These are phyloP conservation scores for Patella pellucida DNA, from an alignment of 2,888 invertebrate genomes.

Conservation along the genomic window DNA sequence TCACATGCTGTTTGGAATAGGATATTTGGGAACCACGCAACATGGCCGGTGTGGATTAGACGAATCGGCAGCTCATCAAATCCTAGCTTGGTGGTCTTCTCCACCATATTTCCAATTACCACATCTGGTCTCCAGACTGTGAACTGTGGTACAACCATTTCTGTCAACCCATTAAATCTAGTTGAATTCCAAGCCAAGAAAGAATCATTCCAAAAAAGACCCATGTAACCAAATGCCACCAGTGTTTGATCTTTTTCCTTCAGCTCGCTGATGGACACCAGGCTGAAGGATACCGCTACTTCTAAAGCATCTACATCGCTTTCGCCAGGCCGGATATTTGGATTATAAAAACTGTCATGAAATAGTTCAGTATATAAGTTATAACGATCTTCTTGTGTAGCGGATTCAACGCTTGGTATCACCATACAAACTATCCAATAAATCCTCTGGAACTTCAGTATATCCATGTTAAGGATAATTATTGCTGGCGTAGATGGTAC, in stretches of 20 bases:
- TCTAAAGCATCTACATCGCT: neutral
- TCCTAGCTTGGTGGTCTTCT: conserved; percentile 19
- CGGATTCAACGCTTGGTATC: too few species aligned
- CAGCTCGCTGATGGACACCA: neutral
- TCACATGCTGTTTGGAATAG: conserved; percentile 31
- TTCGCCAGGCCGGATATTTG: neutral
- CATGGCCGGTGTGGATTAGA: conserved; percentile 7
- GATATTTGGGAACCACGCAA: conserved; percentile 22
- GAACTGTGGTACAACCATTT: conserved; percentile 20
- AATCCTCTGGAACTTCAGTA: too few species aligned
- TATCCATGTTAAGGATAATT: too few species aligned
- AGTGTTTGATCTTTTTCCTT: neutral
- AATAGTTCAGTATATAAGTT: too few species aligned
- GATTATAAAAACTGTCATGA: neutral
- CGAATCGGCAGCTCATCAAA: conserved; percentile 19
- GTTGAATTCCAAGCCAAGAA: conserved; percentile 22
- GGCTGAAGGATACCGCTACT: neutral
- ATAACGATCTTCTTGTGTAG: too few species aligned
- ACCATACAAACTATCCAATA: too few species aligned
- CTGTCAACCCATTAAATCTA: conserved; percentile 5
- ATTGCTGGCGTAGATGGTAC: too few species aligned
- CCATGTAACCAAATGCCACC: neutral
- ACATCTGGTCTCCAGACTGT: conserved; percentile 34
- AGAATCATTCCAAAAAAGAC: conserved; percentile 4
- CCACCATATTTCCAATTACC: conserved; percentile 23